Base-by-base conservation (phyloP, 2,888 invertebrate species). In the Odontothrips loti region DNA sequence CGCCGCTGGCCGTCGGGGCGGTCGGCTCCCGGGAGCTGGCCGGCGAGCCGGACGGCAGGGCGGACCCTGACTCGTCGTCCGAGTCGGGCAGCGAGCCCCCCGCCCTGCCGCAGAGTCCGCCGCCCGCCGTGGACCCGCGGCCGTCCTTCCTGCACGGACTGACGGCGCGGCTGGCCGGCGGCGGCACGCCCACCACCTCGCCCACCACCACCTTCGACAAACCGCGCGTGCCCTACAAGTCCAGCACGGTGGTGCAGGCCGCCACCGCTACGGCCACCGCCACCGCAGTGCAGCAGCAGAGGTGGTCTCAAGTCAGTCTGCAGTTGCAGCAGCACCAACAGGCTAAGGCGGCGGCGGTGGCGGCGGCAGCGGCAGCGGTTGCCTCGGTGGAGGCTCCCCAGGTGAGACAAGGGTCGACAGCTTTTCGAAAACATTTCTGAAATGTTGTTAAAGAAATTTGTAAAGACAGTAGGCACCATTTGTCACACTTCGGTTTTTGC, bases 31-130 rank as follows among this genome's bases (percentile, higher is more conserved):
- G 95, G 47, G 95, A 95, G 85, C 88, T 93, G 84, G 95, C 95
- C 12, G 95, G 95, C 12, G 95, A 95, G 85, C 95, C 95, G 0
- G 95, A 95, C 85, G 95, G 95, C n/a, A 91, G 94, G 84, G 95
- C 95, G 20, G 95, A 95, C 87, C 94, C 94, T 0, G 94, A 94
- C 85, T 92, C 93, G 78, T 88, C 90, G 1, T 89, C 89, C 43
- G 93, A 92, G 86, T 79, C 83, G 0, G 80, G 82, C 1, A 79
- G 82, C 17, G 93, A 92, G 86, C 91, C 93, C 0, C 92, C 93
- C 0, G 92, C 92, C 8, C 87, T 94, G 82, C 94, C 94, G 0
- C 90, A 91, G 82, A 91, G 92, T 83, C 93, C 94, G 1, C 90
- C 93, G 27, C 93, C 93, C 10, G 80, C 82, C n/a, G 80, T 83